Evolutionary conservation across 2,797 vertebrate genomes (phyloP), one percentile per base, ranked within the genome.

Genomic region (Phylloscopus collybita): DNA sequence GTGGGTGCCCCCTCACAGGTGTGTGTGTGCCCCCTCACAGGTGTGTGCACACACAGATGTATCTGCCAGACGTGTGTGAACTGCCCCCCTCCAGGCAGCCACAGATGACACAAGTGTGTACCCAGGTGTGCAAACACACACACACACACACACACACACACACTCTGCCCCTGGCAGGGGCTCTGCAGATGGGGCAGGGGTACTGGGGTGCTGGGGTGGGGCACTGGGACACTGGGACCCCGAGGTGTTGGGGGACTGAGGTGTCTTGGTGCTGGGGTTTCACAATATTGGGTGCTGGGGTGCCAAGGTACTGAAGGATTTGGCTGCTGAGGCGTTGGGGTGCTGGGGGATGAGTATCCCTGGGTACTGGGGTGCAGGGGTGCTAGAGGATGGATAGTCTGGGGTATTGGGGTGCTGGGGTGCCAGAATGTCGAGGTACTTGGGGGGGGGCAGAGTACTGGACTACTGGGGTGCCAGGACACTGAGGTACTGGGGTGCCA

Each of bases 51-150:
- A n/a, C 32, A 30, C 2, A 8, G 20, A n/a, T n/a, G 38, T 21
- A 4, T 16, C 56, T 1, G 0, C 18, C 10, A 49, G 18, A n/a
- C 2, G 2, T 32, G 21, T 30, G 40, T 14, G 30, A 15, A n/a
- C n/a, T n/a, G n/a, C n/a, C 34, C 8, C 21, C 26, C 47, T 9
- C 26, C 49, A 36, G 21, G 7, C 44, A 59, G 32, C 32, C 44
- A 9, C 17, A 17, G 14, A 5, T 32, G 47, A 6, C 38, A 65
- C 66, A 30, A 2, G 9, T 0, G 3, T 36, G 74, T n/a, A 25
- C n/a, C 13, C 27, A 21, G 34, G 34, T 50, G 57, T 50, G 45
- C 56, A 49, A 32, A 47, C 42, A 73, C 40, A 36, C 65, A 50
- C 65, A 66, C 9, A 47, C 40, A 23, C 18, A 30, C 18, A 30